A percentile compares a stretch with the other conserved stretches of the same genome.
Evolutionary conservation across 2,888 invertebrate species (phyloP).

Genomic region (Stenoptilia bipunctidactyla): DNA sequence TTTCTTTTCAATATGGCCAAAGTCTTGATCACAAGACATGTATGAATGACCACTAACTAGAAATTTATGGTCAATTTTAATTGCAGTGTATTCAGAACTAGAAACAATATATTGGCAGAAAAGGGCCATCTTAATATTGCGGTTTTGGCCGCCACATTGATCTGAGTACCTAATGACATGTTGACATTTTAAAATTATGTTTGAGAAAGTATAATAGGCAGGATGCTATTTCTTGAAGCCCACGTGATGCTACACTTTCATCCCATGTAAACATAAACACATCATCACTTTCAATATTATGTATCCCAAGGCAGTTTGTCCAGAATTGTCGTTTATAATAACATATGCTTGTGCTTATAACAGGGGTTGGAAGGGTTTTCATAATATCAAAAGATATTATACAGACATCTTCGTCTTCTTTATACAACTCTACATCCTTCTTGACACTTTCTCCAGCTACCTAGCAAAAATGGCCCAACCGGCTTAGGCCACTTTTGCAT

Average conservation of each 20-base stretch:
- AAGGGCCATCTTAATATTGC: no score
- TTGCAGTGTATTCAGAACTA: slow-evolving; percentile 7
- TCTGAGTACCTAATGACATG: slow-evolving; percentile 9
- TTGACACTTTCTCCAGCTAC: neutral
- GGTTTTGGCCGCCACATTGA: no score
- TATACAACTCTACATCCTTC: neutral
- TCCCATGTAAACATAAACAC: slow-evolving; percentile 13
- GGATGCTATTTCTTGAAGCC: no score
- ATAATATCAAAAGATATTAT: slow-evolving; percentile 5
- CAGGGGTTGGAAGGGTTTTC: slow-evolving; percentile 10
- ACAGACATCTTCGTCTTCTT: neutral
- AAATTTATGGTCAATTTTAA: slow-evolving; percentile 13
- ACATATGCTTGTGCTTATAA: slow-evolving; percentile 7
- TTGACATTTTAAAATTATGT: slow-evolving; percentile 13
- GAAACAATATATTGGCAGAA: slow-evolving; percentile 12
- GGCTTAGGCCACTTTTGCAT: no score
- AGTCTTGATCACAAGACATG: slow-evolving; percentile 9
- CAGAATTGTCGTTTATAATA: no score
- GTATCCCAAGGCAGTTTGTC: slow-evolving; percentile 7
- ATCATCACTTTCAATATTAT: neutral
- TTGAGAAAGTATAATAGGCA: slow-evolving; percentile 16
- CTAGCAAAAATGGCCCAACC: no score
- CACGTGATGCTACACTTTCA: slow-evolving; percentile 19
- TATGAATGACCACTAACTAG: slow-evolving; percentile 12
- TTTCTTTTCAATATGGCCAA: slow-evolving; percentile 11